Base-by-base conservation (phyloP, 2,888 invertebrate species). In the Blastobasis adustella region DNA sequence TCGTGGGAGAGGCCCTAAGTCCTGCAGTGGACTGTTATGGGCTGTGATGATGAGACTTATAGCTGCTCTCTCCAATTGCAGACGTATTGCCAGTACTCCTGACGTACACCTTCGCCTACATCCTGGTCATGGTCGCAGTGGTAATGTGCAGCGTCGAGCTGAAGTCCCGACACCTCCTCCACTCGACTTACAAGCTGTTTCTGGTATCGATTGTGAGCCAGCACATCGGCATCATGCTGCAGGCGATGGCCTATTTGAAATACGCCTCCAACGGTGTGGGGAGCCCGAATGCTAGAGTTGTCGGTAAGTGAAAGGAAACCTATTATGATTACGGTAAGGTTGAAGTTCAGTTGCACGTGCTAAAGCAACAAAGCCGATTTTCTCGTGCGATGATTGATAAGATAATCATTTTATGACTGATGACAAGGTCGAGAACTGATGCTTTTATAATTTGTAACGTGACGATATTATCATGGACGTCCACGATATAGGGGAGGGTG, bases 121-220 rank as follows among this genome's bases (percentile, higher is more conserved):
- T 93, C 1, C 77, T 95, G 45, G 84, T 97, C 4, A 82, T 95
- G 59, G 77, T 94, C 36, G 91, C 93, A 0, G 92, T 95, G 37
- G 90, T 94, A 51, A 90, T 95, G 60, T 93, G 95, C 76, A 89
- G 93, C 73, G 92, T 94, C 41, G 93, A 95, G 69, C 79, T 97
- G 5, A 93, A 93, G 67, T 90, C 93, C 0, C 90, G 96, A 4
- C 95, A 96, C 67, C 83, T 98, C 0, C 90, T 97, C 43, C 97
- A 98, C 74, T 90, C 95, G 1, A 97, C 97, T 0, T 98, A 96
- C 84, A 96, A 96, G 72, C 79, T 98, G 66, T 98, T 94, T 71
- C 90, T 95, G 42, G 66, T 90, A 4, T 95, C 96, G 0, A 88
- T 94, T 7, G 78, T 91, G 39, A 80, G 93, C 37, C 95, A 97